Evolutionary conservation across 2,113 vertebrate species (phyloP), one percentile per base, ranked within the genome.

Genomic region (Lampris megalopsis): DNA sequence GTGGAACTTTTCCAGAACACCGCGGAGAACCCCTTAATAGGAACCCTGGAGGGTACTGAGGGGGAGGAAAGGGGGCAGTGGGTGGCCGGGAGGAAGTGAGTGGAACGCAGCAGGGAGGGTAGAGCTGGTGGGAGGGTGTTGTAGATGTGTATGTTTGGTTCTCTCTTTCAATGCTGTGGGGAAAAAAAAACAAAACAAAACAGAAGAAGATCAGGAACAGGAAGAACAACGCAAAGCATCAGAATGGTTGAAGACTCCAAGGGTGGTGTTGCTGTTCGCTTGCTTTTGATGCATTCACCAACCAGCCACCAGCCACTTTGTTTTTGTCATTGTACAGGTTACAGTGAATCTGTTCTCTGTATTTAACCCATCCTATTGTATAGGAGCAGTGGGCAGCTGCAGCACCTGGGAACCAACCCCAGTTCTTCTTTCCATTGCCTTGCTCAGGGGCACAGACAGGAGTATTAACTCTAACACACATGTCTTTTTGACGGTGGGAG

Each of bases 1-100:
- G 63, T 1, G 67, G 74, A 84, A 57, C 66, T 40, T 35, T 24
- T 68, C 72, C 77, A 70, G 83, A 84, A 82, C 82, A 74, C 72
- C 80, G n/a, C 71, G 45, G 77, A 73, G 82, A 81, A 77, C 78
- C 71, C 66, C 71, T 64, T 10, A 64, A 24, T 24, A 58, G 70
- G 73, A 84, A 82, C 52, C 74, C 74, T 75, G 40, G 2, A 52
- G 71, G 65, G 67, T 66, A 70, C 58, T 56, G 71, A 2, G 41
- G 8, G 73, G 47, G 60, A 75, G 61, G n/a, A 1, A 62, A 37
- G 67, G 63, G 53, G 65, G 5, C 54, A 13, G 4, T 0, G 42
- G 64, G 73, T 9, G 35, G 9, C 41, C n/a, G 41, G 38, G 35
- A 63, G 53, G 60, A 0, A 63, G 67, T 71, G 0, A 41, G 37